These are phyloP conservation scores for Uropetala carovei DNA, from an alignment of 2,888 invertebrate genomes.

Conservation along the genomic window DNA sequence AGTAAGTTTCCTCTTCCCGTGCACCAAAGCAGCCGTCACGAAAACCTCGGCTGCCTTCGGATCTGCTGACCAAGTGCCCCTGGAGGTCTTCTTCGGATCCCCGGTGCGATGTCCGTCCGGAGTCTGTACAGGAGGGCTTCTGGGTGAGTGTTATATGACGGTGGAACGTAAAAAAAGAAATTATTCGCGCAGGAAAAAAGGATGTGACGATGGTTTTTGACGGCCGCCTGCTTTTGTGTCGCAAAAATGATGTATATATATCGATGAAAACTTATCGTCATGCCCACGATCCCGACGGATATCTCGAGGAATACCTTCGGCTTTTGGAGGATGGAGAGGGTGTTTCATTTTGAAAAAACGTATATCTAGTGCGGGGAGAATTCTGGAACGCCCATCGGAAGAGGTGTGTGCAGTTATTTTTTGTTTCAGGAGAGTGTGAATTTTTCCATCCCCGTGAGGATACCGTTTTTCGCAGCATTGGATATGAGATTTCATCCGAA, in stretches of 20 bases:
- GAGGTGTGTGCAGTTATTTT: not conserved
- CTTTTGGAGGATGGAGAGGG: too few relatives aligned
- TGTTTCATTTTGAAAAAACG: not conserved
- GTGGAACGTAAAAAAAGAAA: not conserved
- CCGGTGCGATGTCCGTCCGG: constrained; percentile 69
- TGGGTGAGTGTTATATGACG: constrained; percentile 67
- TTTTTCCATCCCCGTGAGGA: not conserved
- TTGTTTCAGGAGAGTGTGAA: not conserved
- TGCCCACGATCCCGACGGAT: not conserved
- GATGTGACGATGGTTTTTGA: not conserved
- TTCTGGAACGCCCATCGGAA: not conserved
- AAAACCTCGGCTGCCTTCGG: constrained; percentile 57
- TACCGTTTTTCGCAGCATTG: not conserved
- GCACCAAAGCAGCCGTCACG: constrained; percentile 59
- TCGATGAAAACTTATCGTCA: not conserved
- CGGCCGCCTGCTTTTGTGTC: not conserved
- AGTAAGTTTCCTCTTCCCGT: constrained; percentile 52
- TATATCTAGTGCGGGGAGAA: not conserved
- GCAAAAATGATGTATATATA: not conserved
- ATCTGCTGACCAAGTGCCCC: constrained; percentile 50
- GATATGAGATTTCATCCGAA: not conserved
- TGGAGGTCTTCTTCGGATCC: constrained; percentile 39
- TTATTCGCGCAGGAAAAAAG: constrained; percentile 8
- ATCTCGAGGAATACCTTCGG: not conserved
- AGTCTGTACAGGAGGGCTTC: constrained; percentile 69